Evolutionary conservation across 2,797 vertebrate species (phyloP), one percentile per base, ranked within the genome.

Genomic region (Naso thynnoides): DNA sequence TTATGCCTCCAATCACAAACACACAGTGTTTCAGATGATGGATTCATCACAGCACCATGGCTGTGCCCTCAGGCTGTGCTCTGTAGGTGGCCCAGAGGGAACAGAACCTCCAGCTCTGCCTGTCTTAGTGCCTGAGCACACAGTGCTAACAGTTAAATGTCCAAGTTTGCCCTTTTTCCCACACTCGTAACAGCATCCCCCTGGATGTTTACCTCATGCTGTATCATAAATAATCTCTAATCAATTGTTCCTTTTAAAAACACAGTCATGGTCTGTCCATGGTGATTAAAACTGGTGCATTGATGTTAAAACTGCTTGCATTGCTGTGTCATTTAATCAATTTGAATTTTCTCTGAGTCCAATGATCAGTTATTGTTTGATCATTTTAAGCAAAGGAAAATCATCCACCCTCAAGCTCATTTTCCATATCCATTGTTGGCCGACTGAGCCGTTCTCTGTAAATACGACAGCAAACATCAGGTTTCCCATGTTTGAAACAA

Each of bases 401-500:
- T 73, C 60, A 52, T 2, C 49, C 19, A 2, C 58, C 48, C 39
- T 67, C n/a, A 2, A 48, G 41, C 52, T 58, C 6, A 36, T 58
- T 80, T 76, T 74, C 67, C 42, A 19, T 27, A 73, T 70, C 57
- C 23, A 24, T 26, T 62, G 49, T 66, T 39, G 53, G 23, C n/a
- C 24, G 47, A 54, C 38, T 21, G 47, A 54, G 47, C 31, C 23
- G 8, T 68, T 47, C 18, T 33, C 42, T 73, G 19, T 73, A 73
- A 83, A 84, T 64, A 70, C 59, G 58, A 70, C 2, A 8, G 57
- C 62, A 85, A 84, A 89, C 71, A 70, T 19, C 16, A 15, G 26
- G 26, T 49, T 52, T 36, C 23, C 8, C 41, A 9, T 44, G 27
- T 72, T 78, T 52, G 15, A 59, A 83, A 62, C 3, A 0, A 31